Evolutionary conservation across 2,888 invertebrate species (phyloP).

Genomic region (Pecten maximus): DNA sequence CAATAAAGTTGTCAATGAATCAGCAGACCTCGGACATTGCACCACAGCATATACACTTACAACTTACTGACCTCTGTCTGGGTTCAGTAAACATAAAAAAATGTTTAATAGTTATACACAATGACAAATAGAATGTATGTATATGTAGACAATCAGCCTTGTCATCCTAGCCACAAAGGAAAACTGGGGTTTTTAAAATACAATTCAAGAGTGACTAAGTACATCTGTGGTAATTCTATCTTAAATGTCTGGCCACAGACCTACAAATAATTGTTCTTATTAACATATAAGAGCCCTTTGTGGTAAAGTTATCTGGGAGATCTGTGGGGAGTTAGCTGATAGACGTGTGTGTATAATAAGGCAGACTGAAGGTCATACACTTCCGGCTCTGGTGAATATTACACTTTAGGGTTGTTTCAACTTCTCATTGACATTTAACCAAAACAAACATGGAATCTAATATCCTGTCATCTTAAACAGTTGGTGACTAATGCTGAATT

Average conservation of each 20-base stretch:
- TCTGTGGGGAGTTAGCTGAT: not conserved
- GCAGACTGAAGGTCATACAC: not conserved
- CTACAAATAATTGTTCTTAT: not conserved
- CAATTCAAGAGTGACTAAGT: conserved; percentile 20
- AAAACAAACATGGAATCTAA: too few relatives aligned
- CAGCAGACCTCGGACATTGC: too few relatives aligned
- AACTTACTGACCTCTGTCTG: not conserved
- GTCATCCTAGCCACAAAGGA: not conserved
- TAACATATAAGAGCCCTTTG: not conserved
- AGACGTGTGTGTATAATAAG: not conserved
- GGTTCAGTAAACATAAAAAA: not conserved
- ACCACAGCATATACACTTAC: too few relatives aligned
- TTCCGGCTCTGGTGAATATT: not conserved
- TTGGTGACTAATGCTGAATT: too few relatives aligned
- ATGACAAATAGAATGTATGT: not conserved
- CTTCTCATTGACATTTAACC: too few relatives aligned
- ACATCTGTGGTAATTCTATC: not conserved
- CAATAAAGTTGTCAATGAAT: too few relatives aligned
- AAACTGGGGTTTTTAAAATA: not conserved
- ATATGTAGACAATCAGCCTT: not conserved
- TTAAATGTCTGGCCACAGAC: not conserved
- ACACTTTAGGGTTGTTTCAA: not conserved
- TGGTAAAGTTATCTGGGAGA: not conserved
- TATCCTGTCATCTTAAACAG: too few relatives aligned
- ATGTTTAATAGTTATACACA: not conserved